Evolutionary conservation across 2,113 vertebrate genomes (phyloP).

Genomic region (Agapornis roseicollis): DNA sequence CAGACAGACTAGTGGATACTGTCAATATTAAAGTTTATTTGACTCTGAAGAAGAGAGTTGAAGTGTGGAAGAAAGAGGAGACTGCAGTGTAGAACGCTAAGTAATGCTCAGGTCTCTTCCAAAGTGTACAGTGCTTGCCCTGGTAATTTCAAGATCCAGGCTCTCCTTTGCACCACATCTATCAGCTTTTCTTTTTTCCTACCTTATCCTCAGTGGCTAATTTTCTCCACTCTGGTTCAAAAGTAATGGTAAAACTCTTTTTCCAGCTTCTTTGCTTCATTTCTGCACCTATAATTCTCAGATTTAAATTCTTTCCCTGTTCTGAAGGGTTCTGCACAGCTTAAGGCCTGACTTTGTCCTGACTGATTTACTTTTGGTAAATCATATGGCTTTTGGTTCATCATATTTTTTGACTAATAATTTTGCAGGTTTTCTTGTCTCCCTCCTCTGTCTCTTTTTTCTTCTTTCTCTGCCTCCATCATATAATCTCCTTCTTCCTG

Average conservation of each 20-base stretch:
- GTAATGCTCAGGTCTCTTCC: background rate
- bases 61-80: background rate
- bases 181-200: background rate
- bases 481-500: background rate
- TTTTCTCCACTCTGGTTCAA: background rate
- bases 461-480: background rate
- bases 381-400: background rate
- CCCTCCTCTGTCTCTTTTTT: background rate
- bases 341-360: background rate
- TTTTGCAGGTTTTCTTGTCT: background rate
- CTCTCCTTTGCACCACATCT: background rate
- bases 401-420: background rate
- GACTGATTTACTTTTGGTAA: background rate
- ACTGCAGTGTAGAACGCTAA: background rate
- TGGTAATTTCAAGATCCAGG: background rate
- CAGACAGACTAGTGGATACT: background rate
- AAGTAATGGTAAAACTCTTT: background rate
- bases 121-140: background rate
- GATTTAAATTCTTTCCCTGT: background rate
- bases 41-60: background rate
- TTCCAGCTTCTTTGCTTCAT: background rate
- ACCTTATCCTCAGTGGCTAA: background rate
- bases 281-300: background rate
- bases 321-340: background rate
- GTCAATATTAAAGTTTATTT: background rate